A percentile compares a stretch with the other conserved stretches of the same genome.
Conservation (phyloP, 2,888 invertebrate species). For the Chaitophorus viminalis region DNA sequence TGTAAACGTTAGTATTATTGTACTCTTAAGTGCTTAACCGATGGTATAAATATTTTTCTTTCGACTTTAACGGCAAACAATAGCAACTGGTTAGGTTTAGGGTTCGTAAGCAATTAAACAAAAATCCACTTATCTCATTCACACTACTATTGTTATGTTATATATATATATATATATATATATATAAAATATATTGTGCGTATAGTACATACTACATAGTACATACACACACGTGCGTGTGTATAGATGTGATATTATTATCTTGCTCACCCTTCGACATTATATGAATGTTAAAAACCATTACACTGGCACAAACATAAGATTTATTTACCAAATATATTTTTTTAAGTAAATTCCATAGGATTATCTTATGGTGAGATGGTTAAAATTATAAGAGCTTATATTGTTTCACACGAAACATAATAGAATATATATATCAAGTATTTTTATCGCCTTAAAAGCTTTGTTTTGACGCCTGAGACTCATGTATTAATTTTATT, state of each 20-base stretch:
- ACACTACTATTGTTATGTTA: slow-evolving; percentile 15
- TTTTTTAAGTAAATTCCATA: slow-evolving; percentile 4
- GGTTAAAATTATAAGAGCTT: not conserved
- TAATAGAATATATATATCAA: not conserved
- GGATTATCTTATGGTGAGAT: not conserved
- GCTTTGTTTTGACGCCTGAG: not conserved
- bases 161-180: not conserved
- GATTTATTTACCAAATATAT: slow-evolving; percentile 47
- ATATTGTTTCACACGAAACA: not conserved
- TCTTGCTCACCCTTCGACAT: slow-evolving; percentile 51
- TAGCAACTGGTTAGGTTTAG: slow-evolving; percentile 45
- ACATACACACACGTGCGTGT: not conserved
- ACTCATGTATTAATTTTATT: not conserved
- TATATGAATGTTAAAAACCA: slow-evolving; percentile 42
- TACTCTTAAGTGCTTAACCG: not conserved
- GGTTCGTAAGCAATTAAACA: slow-evolving; percentile 46
- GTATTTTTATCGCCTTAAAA: not conserved
- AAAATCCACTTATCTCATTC: slow-evolving; percentile 51
- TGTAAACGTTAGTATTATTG: not conserved
- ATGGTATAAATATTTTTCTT: slow-evolving; percentile 48
- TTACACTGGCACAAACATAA: not conserved
- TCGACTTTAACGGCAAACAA: slow-evolving; percentile 26
- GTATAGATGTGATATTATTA: slow-evolving; percentile 35
- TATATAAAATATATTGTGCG: not conserved
- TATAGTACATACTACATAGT: too few species aligned